phyloP scores from a whole-genome alignment of 2,113 vertebrate species.

The Hiodon tergisus region DNA sequence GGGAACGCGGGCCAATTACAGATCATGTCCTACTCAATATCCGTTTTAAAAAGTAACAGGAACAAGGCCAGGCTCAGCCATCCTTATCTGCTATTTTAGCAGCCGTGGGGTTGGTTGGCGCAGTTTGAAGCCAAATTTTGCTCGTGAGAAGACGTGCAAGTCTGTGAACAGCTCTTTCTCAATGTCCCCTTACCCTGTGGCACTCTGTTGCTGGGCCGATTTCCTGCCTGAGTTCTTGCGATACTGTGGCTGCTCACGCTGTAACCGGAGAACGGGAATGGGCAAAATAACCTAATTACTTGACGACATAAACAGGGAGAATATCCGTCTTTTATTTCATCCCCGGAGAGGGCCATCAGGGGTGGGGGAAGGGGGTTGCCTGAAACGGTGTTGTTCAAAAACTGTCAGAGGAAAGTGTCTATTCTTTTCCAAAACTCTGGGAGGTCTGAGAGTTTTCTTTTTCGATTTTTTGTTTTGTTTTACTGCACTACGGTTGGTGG shows the following conservation, averaged over 20 bases:
- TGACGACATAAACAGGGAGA: slow-evolving; percentile 44
- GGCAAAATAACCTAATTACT: slow-evolving; percentile 39
- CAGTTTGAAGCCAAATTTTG: not conserved
- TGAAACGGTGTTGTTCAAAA: not conserved
- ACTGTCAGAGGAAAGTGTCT: not conserved
- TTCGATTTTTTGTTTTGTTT: slow-evolving; percentile 19
- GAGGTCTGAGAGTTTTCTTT: slow-evolving; percentile 16
- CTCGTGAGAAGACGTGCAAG: not conserved
- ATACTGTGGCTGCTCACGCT: not conserved
- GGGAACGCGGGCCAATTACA: not conserved
- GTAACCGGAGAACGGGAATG: slow-evolving; percentile 43
- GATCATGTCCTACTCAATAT: too few relatives aligned
- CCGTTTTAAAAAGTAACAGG: not conserved
- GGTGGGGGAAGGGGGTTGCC: not conserved
- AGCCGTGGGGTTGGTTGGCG: not conserved
- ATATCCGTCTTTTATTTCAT: slow-evolving; percentile 32
- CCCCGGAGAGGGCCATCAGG: not conserved
- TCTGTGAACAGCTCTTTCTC: not conserved
- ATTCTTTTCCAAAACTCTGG: not conserved
- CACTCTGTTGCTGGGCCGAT: not conserved
- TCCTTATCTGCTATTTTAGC: not conserved
- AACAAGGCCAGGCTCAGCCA: not conserved
- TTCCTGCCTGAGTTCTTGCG: slow-evolving; percentile 20
- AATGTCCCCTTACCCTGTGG: not conserved
- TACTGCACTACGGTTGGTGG: slow-evolving; percentile 11